Conservation (phyloP, 2,888 invertebrate species). For the Scaptomyza caliginosa region DNA sequence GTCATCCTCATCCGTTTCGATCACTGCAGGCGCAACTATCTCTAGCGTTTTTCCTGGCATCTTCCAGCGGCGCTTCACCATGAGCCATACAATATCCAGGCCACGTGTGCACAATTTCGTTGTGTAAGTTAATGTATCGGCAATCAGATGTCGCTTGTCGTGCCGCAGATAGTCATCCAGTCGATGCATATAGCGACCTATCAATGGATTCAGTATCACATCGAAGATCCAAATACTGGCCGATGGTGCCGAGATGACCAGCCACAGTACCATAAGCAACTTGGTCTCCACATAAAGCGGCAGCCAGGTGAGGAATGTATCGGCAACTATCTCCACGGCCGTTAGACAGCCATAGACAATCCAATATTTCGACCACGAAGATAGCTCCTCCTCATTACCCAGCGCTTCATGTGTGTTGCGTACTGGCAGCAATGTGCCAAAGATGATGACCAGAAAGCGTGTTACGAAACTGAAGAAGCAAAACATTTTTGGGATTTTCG, state of each 20-base stretch:
- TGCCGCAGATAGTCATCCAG: conserved; percentile 53
- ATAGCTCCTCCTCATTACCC: conserved; percentile 16
- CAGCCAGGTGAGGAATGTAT: conserved; percentile 96
- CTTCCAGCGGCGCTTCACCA: conserved; percentile 18
- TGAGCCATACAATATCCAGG: conserved; percentile 7
- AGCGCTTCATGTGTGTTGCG: conserved; percentile 48
- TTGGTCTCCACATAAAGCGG: conserved; percentile 87
- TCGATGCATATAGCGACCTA: conserved; percentile 34
- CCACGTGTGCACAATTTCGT: not conserved
- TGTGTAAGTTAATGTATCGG: conserved; percentile 5
- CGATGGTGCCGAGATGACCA: conserved; percentile 52
- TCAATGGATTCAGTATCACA: conserved; percentile 48
- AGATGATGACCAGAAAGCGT: conserved; percentile 46
- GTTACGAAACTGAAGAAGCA: conserved; percentile 38
- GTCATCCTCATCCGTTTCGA: not conserved
- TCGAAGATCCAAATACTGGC: conserved; percentile 66
- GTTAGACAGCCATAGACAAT: conserved; percentile 93
- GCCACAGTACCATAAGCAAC: conserved; percentile 53
- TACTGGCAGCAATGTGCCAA: conserved; percentile 61
- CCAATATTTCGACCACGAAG: conserved; percentile 64
- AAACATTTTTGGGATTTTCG: conserved; percentile 46
- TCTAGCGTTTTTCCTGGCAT: not conserved
- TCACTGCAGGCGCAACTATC: not conserved
- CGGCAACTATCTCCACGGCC: conserved; percentile 95
- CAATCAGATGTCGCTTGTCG: conserved; percentile 43